Percentiles rank a stretch among this genome's conserved stretches.
These are phyloP conservation scores for Andrena chrysosceles DNA, from an alignment of 2,888 invertebrate species.

Conservation along the genomic window DNA sequence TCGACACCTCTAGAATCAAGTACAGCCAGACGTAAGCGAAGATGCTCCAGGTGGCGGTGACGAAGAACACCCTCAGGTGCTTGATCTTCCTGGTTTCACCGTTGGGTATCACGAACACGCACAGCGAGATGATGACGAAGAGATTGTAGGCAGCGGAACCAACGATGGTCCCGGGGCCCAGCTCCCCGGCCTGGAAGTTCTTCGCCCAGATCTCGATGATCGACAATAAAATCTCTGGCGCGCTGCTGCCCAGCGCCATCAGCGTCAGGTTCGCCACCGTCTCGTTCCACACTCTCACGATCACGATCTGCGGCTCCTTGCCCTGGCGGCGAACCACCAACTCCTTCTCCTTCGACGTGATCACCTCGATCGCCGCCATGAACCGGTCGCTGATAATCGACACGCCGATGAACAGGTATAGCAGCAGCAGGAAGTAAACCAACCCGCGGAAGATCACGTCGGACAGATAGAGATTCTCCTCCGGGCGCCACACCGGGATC, in stretches of 20 bases:
- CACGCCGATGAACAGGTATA: conserved; percentile 99
- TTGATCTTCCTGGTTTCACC: conserved; percentile 97
- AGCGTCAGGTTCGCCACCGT: conserved; percentile 99
- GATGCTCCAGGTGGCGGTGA: conserved; percentile 98
- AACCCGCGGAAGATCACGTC: conserved; percentile 94
- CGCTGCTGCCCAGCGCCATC: conserved; percentile 99
- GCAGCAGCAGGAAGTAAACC: conserved; percentile 94
- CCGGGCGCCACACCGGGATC: conserved; percentile 95
- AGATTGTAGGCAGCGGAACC: conserved; percentile 99
- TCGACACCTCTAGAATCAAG: conserved; percentile 95
- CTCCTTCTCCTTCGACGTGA: conserved; percentile 98
- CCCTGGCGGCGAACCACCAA: conserved; percentile 95
- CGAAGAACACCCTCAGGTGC: conserved; percentile 98
- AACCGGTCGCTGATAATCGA: conserved; percentile 99
- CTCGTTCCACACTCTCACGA: conserved; percentile 99
- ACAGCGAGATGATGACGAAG: conserved; percentile 98
- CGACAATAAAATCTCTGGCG: conserved; percentile 98
- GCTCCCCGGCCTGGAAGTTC: conserved; percentile 97
- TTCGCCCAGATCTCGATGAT: conserved; percentile 99
- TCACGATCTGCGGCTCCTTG: conserved; percentile 94
- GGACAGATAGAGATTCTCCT: conserved; percentile 90
- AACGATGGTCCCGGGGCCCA: conserved; percentile 99
- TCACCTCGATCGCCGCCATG: conserved; percentile 99
- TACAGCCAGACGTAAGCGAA: conserved; percentile 99
- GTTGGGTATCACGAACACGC: conserved; percentile 95